Evolutionary conservation across 2,113 vertebrate species (phyloP).

Genomic region (Corvus cornix): DNA sequence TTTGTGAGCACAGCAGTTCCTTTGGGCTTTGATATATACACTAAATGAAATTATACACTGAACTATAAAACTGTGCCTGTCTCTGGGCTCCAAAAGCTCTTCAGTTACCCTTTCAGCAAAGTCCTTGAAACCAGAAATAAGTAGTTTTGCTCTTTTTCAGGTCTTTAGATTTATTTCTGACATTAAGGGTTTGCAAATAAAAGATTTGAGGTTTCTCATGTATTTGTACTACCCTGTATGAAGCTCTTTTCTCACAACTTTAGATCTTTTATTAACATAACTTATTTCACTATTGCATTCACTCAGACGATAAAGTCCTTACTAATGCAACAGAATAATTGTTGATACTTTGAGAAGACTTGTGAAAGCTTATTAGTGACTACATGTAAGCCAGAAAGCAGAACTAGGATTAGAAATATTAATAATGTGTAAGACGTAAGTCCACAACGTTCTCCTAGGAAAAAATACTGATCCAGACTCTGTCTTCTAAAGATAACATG

Average conservation of each 20-base stretch:
- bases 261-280: neutral
- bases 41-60: neutral
- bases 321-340: slow-evolving; percentile 6
- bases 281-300: neutral
- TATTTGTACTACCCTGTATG: neutral
- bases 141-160: neutral
- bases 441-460: neutral
- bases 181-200: neutral
- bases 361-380: slow-evolving; percentile 15
- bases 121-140: neutral
- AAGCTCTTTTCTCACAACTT: neutral
- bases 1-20: neutral
- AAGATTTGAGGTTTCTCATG: neutral
- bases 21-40: neutral
- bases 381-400: neutral
- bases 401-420: neutral
- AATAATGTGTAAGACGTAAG: neutral
- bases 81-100: neutral
- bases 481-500: neutral
- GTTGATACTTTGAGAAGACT: slow-evolving; percentile 4
- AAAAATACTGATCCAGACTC: neutral
- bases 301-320: neutral
- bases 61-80: neutral
- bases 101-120: neutral
- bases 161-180: neutral